Evolutionary conservation across 2,113 vertebrate genomes (phyloP).

Genomic region (Oenanthe melanoleuca): DNA sequence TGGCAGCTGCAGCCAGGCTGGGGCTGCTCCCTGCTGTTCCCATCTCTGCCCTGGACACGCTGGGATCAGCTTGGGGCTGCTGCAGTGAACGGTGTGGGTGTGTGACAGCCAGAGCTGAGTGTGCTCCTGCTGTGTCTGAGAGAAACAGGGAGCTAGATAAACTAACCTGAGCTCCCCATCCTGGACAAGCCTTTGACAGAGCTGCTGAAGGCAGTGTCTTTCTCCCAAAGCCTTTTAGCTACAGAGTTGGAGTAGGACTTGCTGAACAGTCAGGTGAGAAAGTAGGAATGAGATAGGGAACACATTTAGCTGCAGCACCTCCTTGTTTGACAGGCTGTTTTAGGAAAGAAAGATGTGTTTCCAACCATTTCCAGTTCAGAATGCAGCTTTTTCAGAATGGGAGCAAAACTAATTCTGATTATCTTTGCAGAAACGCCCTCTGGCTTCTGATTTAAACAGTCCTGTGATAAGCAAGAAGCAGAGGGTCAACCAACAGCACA

Average conservation of each 20-base stretch:
- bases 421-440: conserved; percentile 76
- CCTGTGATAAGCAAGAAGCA: conserved; percentile 85
- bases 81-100: fast-evolving
- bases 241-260: not conserved
- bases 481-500: conserved; percentile 68
- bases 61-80: not conserved
- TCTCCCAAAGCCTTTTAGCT: not conserved
- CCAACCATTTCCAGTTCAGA: not conserved
- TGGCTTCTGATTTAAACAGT: conserved; percentile 77
- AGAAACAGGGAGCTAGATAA: not conserved
- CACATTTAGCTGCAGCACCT: not conserved
- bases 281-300: not conserved
- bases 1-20: not conserved
- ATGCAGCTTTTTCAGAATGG: not conserved
- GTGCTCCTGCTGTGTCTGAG: fast-evolving
- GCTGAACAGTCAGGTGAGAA: not conserved
- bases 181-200: not conserved
- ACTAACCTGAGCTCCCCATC: fast-evolving
- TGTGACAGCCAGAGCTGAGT: not conserved
- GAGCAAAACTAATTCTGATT: not conserved
- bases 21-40: too few relatives aligned
- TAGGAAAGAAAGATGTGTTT: not conserved
- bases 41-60: not conserved
- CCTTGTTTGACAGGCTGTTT: not conserved
- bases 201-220: not conserved